Evolutionary conservation across 1,140 invertebrate genomes (phyloP).

Genomic region (Neuroterus valhalla): DNA sequence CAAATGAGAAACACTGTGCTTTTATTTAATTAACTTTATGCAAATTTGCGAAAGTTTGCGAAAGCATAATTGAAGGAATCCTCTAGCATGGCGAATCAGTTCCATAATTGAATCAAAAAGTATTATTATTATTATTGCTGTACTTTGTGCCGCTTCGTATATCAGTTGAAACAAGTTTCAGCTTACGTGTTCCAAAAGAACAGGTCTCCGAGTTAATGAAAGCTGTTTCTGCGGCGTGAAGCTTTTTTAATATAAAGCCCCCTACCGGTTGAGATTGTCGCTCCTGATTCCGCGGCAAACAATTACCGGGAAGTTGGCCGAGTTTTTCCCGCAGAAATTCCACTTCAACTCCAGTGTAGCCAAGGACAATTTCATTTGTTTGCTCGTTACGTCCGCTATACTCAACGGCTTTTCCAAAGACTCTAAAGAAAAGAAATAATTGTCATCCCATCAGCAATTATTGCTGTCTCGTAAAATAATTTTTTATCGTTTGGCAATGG

Average conservation of each 20-base stretch:
- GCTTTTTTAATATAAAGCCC: conserved; percentile 38
- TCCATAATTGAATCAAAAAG: too few relatives aligned
- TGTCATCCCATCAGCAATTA: conserved; percentile 22
- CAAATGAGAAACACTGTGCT: background rate
- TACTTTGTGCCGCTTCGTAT: background rate
- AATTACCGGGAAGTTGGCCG: conserved; percentile 40
- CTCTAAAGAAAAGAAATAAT: conserved; percentile 19
- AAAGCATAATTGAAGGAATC: too few relatives aligned
- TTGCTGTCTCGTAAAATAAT: conserved; percentile 19
- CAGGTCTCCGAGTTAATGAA: conserved; percentile 10
- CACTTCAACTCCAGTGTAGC: conserved; percentile 21
- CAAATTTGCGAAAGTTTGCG: too few relatives aligned
- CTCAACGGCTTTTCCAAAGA: conserved; percentile 16
- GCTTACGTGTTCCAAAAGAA: conserved; percentile 20
- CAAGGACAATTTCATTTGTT: conserved; percentile 18
- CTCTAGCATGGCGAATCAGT: too few relatives aligned
- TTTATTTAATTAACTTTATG: too few relatives aligned
- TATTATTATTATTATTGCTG: background rate
- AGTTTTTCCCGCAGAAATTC: conserved; percentile 40
- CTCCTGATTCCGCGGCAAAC: conserved; percentile 40
- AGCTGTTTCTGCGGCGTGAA: conserved; percentile 23
- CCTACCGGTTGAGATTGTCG: conserved; percentile 35
- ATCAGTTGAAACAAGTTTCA: conserved; percentile 17
- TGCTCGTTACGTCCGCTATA: conserved; percentile 21
- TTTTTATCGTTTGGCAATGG: background rate